Evolutionary conservation across 1,140 invertebrate genomes (phyloP).

Genomic region (Batillaria attramentaria): DNA sequence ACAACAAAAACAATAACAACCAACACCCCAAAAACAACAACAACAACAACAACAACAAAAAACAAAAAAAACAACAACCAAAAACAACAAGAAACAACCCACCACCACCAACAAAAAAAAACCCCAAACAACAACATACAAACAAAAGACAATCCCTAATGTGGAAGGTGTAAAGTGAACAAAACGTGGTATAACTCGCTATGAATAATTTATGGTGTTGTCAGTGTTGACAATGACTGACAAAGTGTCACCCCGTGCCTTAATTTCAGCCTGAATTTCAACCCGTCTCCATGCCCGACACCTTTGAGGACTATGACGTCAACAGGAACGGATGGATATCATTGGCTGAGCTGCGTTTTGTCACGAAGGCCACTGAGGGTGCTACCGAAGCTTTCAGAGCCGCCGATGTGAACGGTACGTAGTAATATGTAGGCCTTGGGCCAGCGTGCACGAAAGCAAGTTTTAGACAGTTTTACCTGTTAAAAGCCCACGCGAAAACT

Average conservation of each 20-base stretch:
- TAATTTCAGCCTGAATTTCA: background rate
- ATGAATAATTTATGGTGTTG: background rate
- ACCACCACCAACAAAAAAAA: background rate
- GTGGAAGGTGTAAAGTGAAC: background rate
- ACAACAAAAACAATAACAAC: background rate
- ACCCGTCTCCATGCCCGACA: constrained; percentile 9
- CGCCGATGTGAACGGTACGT: background rate
- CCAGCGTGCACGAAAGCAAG: no score
- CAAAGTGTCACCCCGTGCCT: background rate
- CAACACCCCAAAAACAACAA: background rate
- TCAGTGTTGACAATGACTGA: background rate
- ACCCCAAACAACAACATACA: background rate
- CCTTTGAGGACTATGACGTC: constrained; percentile 19
- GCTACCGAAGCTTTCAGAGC: constrained; percentile 12
- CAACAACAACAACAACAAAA: background rate
- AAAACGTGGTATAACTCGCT: background rate
- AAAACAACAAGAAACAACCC: background rate
- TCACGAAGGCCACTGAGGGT: constrained; percentile 8
- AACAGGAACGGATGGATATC: constrained; percentile 5
- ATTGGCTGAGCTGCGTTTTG: background rate
- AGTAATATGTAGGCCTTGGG: no score
- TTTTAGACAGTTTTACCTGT: background rate
- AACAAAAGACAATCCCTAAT: background rate
- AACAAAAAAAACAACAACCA: background rate
- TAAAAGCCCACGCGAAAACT: no score